Conservation (phyloP, 2,797 vertebrate genomes). For the Pseudochirops corinnae region DNA sequence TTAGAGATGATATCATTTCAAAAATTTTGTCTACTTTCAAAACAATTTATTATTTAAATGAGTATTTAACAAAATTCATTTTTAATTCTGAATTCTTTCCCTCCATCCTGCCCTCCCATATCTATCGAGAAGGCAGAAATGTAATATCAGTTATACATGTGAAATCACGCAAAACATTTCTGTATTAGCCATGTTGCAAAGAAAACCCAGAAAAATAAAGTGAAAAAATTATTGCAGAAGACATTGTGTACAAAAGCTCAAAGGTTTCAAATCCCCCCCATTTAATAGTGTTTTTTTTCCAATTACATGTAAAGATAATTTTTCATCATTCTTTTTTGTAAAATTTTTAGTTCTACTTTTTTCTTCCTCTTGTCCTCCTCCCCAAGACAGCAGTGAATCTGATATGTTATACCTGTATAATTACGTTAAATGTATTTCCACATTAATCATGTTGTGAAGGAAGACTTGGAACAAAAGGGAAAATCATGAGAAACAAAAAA, state of each 20-base stretch:
- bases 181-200: not conserved
- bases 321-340: too few species aligned
- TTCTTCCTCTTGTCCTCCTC: too few species aligned
- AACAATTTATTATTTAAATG: not conserved
- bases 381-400: too few species aligned
- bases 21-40: not conserved
- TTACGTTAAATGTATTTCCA: too few species aligned
- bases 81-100: not conserved
- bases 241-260: not conserved
- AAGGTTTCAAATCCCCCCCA: not conserved
- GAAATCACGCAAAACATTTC: not conserved
- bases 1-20: not conserved
- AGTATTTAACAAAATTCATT: not conserved
- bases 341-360: too few species aligned
- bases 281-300: too few species aligned
- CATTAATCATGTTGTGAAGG: too few species aligned
- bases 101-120: not conserved
- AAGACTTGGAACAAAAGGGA: too few species aligned
- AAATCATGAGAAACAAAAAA: too few species aligned
- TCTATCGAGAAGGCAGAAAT: not conserved
- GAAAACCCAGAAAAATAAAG: not conserved
- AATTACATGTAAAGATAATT: too few species aligned
- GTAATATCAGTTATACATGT: not conserved
- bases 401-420: too few species aligned
- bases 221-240: not conserved